Conservation (phyloP, 2,888 invertebrate genomes). For the Phortica magna region DNA sequence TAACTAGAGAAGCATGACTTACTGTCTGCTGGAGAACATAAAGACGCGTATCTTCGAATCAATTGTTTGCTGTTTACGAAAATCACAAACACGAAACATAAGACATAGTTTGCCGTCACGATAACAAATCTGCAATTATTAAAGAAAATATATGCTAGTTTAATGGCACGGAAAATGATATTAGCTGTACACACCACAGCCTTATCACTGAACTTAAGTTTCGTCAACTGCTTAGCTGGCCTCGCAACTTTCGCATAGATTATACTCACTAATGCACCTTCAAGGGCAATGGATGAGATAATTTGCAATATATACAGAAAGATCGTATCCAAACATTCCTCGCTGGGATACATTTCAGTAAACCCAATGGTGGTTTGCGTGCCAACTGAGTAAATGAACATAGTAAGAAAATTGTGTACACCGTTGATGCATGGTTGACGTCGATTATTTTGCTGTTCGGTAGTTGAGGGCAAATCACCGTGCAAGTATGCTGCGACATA, state of each 20-base stretch:
- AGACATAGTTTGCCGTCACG: conserved; percentile 88
- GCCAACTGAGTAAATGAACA: conserved; percentile 91
- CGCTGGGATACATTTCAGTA: conserved; percentile 88
- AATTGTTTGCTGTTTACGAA: conserved; percentile 86
- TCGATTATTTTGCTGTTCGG: conserved; percentile 77
- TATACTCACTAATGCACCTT: conserved; percentile 82
- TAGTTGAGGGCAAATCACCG: conserved; percentile 85
- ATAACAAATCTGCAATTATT: conserved; percentile 71
- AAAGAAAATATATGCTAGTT: not conserved
- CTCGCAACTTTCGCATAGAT: conserved; percentile 89
- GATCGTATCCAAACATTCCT: conserved; percentile 89
- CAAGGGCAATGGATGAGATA: conserved; percentile 81
- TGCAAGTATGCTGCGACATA: conserved; percentile 87
- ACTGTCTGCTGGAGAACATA: conserved; percentile 74
- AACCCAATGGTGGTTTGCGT: conserved; percentile 92
- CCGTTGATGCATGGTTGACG: conserved; percentile 80
- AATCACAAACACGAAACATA: conserved; percentile 89
- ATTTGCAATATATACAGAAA: conserved; percentile 89
- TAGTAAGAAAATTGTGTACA: conserved; percentile 82
- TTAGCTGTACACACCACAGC: conserved; percentile 80
- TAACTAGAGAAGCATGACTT: conserved; percentile 42
- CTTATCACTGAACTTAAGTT: conserved; percentile 89
- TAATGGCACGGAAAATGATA: too few relatives aligned
- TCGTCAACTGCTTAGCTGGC: conserved; percentile 86
- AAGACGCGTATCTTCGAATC: conserved; percentile 87